Evolutionary conservation across 2,113 vertebrate species (phyloP).

Genomic region (Orthonyx spaldingii): DNA sequence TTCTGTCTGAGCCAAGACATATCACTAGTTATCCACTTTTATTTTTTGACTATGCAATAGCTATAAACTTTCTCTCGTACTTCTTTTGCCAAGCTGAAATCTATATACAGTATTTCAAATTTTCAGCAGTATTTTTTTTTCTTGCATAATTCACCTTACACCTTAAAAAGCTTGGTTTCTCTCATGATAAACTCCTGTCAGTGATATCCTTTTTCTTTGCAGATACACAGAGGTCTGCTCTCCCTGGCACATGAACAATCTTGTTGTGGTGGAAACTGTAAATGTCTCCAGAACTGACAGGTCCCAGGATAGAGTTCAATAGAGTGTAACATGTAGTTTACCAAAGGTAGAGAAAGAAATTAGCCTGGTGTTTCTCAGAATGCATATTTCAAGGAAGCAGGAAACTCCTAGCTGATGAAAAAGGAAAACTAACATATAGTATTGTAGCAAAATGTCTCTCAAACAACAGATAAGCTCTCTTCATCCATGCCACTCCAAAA

Average conservation of each 20-base stretch:
- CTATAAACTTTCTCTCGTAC: background rate
- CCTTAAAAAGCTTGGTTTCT: background rate
- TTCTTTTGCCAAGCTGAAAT: background rate
- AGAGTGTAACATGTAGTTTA: background rate
- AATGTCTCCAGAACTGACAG: background rate
- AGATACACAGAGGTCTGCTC: background rate
- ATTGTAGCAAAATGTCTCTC: background rate
- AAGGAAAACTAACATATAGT: background rate
- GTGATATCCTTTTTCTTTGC: background rate
- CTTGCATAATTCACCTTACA: background rate
- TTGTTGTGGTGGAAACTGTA: background rate
- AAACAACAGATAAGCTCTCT: background rate
- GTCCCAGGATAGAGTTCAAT: background rate
- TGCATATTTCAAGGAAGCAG: background rate
- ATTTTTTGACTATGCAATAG: background rate
- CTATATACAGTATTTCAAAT: background rate
- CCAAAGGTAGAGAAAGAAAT: background rate
- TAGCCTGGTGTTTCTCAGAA: background rate
- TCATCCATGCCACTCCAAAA: background rate
- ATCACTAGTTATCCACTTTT: background rate
- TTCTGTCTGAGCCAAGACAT: background rate
- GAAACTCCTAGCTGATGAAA: background rate
- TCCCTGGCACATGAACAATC: background rate
- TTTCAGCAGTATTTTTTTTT: background rate
- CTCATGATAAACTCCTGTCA: background rate